Percentiles rank a stretch among this genome's conserved stretches.
Conservation (phyloP, 2,113 vertebrate genomes). For the Brienomyrus longianalis region DNA sequence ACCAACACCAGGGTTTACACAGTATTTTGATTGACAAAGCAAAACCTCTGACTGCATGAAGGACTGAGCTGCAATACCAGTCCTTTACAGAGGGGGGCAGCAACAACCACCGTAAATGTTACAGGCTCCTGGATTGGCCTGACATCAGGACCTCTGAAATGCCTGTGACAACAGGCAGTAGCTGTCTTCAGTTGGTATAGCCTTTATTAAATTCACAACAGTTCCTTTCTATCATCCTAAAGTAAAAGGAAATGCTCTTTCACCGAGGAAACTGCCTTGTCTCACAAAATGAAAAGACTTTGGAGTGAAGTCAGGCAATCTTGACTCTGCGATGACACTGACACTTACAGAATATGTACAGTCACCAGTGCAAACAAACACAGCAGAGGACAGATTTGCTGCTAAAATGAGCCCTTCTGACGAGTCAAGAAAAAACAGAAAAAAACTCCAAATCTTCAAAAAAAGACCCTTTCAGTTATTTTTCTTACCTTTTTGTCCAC, state of each 20-base stretch:
- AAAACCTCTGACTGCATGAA: background rate
- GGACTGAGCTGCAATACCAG: slow-evolving; percentile 42
- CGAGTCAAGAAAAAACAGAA: background rate
- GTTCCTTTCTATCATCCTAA: background rate
- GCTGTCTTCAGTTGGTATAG: background rate
- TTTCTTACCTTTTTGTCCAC: background rate
- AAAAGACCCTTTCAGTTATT: background rate
- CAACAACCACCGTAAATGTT: slow-evolving; percentile 31
- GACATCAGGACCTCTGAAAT: slow-evolving; percentile 23
- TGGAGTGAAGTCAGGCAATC: background rate
- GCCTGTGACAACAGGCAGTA: slow-evolving; percentile 30
- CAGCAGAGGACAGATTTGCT: background rate
- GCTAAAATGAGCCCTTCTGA: background rate
- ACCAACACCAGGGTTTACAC: background rate
- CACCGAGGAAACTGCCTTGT: background rate
- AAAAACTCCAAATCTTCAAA: background rate
- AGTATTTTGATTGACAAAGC: background rate
- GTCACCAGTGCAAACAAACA: background rate
- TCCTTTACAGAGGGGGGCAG: slow-evolving; percentile 53
- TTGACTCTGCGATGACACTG: background rate
- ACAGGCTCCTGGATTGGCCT: background rate
- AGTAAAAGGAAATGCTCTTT: background rate
- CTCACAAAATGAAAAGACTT: background rate
- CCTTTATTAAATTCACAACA: background rate
- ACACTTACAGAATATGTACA: background rate